Base-by-base conservation (phyloP, 2,113 vertebrate species). In the Vulpes ferrilata region DNA sequence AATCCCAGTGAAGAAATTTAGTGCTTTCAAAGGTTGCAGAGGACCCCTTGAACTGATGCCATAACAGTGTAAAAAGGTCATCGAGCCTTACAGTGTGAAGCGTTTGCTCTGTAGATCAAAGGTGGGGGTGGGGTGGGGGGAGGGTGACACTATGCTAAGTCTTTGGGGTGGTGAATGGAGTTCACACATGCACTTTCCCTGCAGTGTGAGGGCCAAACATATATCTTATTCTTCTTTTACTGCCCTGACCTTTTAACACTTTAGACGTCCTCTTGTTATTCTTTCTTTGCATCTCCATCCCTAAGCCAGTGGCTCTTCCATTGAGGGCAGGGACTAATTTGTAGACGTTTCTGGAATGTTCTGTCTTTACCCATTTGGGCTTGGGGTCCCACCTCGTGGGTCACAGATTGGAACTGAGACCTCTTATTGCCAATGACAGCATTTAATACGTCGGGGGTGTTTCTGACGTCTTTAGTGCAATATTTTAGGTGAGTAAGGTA, bases 51-150 rank as follows among this genome's bases (percentile, higher is more conserved):
- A 97, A 84, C 87, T 62, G 79, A 96, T 80, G 83, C 86, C 74
- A 83, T 95, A 22, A 53, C 87, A 60, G 35, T 62, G 51, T 86
- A 87, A 95, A 89, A 89, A 93, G 87, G 88, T 93, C 94, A 90
- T 22, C 83, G 85, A 5, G 95, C 93, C 81, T 88, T 95, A 84
- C 64, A 95, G 93, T 83, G 67, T 57, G 59, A 96, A 92, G 86
- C 82, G 35, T 97, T 98, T 96, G 90, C 88, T 96, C 62, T 90
- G 30, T 67, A 94, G 96, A 98, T 98, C 97, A 98, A 97, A 98
- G 90, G 43, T 6, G 43, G 43, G 43, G 43, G 6, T 1, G 43
- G 43, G 43, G 43, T 5, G 43, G 43, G 43, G 43, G 5, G 94
- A 51, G 13, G 5, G 20, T 38, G 84, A 94, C 43, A 69, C 82